phyloP scores from a whole-genome alignment of 2,113 vertebrate species.

The Madoqua kirkii region DNA sequence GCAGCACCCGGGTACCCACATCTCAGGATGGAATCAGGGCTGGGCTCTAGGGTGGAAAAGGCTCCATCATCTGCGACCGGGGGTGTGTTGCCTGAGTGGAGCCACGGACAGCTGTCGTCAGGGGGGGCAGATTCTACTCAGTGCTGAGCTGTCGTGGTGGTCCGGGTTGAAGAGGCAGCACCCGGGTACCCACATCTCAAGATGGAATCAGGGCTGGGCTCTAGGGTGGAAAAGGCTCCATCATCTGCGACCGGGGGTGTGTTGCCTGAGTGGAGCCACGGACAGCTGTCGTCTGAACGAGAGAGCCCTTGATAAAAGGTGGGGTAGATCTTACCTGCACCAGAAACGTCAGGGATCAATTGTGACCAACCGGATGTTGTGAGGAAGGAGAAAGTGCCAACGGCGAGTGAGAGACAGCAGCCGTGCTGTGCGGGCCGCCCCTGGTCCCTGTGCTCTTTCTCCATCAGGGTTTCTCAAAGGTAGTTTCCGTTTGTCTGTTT shows the following conservation, averaged over 20 bases:
- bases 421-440: rapidly evolving
- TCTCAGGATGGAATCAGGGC: background rate
- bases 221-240: too few relatives aligned
- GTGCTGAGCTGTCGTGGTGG: background rate
- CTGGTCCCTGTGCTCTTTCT: background rate
- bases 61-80: background rate
- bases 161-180: background rate
- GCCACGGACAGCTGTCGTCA: rapidly evolving
- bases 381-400: background rate
- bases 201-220: background rate
- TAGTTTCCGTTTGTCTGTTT: background rate
- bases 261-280: background rate
- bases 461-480: background rate
- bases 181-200: background rate
- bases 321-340: background rate
- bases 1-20: background rate
- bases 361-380: rapidly evolving
- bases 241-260: background rate
- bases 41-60: background rate
- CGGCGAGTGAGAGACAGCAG: too few relatives aligned
- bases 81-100: background rate
- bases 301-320: background rate
- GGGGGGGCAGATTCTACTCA: rapidly evolving
- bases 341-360: background rate
- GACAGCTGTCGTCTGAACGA: background rate